phyloP scores from a whole-genome alignment of 2,113 vertebrate species.

The human region DNA sequence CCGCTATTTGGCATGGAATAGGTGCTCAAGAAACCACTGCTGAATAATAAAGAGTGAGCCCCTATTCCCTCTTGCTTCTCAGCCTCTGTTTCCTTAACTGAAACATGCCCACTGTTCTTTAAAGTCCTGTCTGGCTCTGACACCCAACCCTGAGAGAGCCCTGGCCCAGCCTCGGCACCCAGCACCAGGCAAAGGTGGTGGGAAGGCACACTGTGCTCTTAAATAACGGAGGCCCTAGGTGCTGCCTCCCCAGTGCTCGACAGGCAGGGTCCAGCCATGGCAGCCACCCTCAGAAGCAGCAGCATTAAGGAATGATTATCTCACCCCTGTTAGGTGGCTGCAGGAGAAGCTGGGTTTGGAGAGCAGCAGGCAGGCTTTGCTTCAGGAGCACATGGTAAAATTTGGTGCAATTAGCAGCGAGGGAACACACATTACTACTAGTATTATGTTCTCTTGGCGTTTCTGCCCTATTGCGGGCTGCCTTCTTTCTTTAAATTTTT shows the following conservation, averaged over 20 bases:
- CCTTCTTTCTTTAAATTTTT: conserved; percentile 43
- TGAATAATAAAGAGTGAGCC: too few relatives aligned
- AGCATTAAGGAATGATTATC: conserved; percentile 30
- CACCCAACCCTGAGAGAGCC: accelerated
- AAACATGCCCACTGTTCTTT: neutral
- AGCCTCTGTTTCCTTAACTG: neutral
- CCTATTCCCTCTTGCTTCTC: neutral
- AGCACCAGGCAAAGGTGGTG: neutral
- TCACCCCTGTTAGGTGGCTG: conserved; percentile 61
- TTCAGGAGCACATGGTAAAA: conserved; percentile 68
- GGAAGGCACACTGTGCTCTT: neutral
- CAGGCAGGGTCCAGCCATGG: neutral
- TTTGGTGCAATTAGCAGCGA: conserved; percentile 67
- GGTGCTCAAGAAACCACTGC: neutral
- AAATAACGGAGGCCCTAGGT: neutral
- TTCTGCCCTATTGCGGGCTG: conserved; percentile 44
- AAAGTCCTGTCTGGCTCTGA: neutral
- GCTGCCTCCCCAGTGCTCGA: neutral
- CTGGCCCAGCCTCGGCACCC: neutral
- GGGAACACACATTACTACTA: conserved; percentile 67
- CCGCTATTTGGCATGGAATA: accelerated
- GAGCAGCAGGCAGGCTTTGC: conserved; percentile 52
- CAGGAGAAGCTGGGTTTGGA: conserved; percentile 62
- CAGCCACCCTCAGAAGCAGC: neutral
- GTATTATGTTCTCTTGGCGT: conserved; percentile 59